Base-by-base conservation (phyloP, 2,888 invertebrate species). In the Lycaena phlaeas region DNA sequence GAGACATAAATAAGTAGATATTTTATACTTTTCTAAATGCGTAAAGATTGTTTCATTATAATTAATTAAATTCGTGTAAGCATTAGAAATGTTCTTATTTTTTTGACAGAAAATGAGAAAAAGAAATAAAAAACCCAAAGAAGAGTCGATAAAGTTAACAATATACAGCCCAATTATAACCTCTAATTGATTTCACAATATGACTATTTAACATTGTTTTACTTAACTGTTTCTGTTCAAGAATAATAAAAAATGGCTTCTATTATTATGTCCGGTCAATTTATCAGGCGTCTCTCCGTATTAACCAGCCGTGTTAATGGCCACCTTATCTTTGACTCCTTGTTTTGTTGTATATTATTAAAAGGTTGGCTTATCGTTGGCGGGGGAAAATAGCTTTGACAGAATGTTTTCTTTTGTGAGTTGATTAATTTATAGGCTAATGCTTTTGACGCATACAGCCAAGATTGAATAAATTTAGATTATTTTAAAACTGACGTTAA, bases 281-380 rank as follows among this genome's bases (percentile, higher is more conserved):
- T 69, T 70, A 68, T 63, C 66, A 61, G 60, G 50, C 53, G 73
- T 72, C 75, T 61, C 59, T 53, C 66, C 61, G 64, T 68, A 75
- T 77, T 77, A 76, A 68, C 64, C 61, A 57, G 58, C 61, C 54
- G 68, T 74, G 69, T 77, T 77, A 78, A 78, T 74, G 74, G 58
- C 45, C 43, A 12, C 11, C 60, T 74, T 82, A 79, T 82, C 82
- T 61, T 25, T 40, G 25, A 30, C 39, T 40, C 14, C 42, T 64
- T 71, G 66, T 73, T 68, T 66, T 63, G 61, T 67, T 61, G 61
- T 67, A 53, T 60, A 61, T 69, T 71, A 71, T 39, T 39, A 39
- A 39, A 39, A 39, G 39, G 14, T 14, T 10, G 25, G 9, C 26
- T 39, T 31, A 31, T 30, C n/a, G 14, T 14, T 22, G 26, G 12